Conservation (phyloP, 2,113 vertebrate genomes). For the Echinops telfairi region DNA sequence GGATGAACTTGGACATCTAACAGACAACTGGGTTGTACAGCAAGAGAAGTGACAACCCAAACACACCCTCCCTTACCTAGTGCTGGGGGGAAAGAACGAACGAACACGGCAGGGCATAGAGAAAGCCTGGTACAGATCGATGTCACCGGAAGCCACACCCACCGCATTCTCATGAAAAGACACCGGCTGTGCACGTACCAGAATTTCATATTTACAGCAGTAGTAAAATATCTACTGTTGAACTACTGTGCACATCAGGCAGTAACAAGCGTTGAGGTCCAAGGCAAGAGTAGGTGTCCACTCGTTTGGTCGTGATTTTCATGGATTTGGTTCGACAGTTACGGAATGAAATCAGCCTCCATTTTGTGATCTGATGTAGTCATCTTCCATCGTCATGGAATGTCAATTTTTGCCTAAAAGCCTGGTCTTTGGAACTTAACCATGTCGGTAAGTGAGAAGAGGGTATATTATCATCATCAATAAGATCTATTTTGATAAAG, state of each 20-base stretch:
- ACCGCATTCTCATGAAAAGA: not conserved
- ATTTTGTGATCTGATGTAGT: not conserved
- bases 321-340: not conserved
- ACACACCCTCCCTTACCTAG: not conserved
- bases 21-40: not conserved
- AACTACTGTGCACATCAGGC: not conserved
- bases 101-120: not conserved
- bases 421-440: not conserved
- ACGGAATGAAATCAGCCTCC: not conserved
- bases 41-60: too few species aligned
- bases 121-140: not conserved
- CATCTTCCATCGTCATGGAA: not conserved
- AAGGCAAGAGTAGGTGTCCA: too few species aligned
- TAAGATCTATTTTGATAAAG: not conserved
- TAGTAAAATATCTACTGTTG: not conserved
- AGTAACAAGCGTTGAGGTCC: not conserved
- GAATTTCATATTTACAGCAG: not conserved
- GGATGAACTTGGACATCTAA: not conserved
- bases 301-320: too few species aligned
- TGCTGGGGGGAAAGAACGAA: not conserved
- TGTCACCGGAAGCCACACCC: not conserved
- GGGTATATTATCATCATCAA: not conserved
- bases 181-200: not conserved
- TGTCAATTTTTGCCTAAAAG: not conserved
- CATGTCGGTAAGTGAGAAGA: not conserved